Base-by-base conservation (phyloP, 2,797 vertebrate genomes). In the Acanthis flammea region DNA sequence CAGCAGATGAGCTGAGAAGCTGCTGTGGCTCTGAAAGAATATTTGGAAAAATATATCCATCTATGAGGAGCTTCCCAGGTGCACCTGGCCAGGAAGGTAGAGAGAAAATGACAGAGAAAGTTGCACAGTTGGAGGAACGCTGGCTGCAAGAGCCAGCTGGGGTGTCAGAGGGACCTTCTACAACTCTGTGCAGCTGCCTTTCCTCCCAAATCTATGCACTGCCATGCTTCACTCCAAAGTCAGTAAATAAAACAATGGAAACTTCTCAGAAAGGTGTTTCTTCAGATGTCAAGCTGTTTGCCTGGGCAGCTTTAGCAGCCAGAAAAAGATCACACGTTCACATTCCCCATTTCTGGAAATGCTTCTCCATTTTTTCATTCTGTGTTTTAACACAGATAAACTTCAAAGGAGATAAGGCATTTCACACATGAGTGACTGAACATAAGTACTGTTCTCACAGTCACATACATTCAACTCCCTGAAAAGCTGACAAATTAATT, bases 91-190 rank as follows among this genome's bases (percentile, higher is more conserved):
- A 61, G 27, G 12, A 12, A 14, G 66, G 19, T 2, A 31, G 61
- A 79, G 51, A 58, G 16, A 35, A 78, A 70, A 48, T 1, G 2
- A n/a, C 2, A 65, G 27, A 24, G 21, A 28, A 44, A 73, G 50
- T 14, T 2, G 1, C 22, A 58, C 7, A 45, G 51, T 12, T 0
- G 0, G 31, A 55, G 42, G 1, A 1, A 33, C 11, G 19, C 5
- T 44, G 55, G 37, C 22, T 23, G 14, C 19, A 2, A 30, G 48
- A 71, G 55, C 21, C 23, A 42, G 28, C 9, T 7, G 2, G 39
- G 3, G 3, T 65, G 33, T 42, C 3, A 2, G 9, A 63, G 23
- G 7, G 18, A 39, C 33, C 16, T 82, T 35, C 47, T 35, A 24
- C 47, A 54, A 4, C 33, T 7, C 67, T 31, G 27, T 19, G 42